phyloP scores from a whole-genome alignment of 2,888 invertebrate species.

The Lasioglossum lativentre region DNA sequence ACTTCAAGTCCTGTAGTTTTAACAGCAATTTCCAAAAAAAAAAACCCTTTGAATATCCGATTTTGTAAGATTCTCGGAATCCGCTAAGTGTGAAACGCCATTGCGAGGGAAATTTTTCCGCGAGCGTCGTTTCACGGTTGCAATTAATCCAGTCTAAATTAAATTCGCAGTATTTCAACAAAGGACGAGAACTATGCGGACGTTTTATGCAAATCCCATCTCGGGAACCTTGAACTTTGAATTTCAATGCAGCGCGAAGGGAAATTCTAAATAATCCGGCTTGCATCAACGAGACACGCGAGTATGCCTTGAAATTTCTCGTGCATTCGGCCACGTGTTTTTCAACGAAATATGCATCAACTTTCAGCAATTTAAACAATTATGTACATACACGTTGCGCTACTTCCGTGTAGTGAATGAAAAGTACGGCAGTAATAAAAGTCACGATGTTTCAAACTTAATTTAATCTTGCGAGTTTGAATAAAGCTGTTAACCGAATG shows the following conservation, averaged over 20 bases:
- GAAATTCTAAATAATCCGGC: slow-evolving; percentile 45
- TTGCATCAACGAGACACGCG: slow-evolving; percentile 25
- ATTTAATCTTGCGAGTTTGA: neutral
- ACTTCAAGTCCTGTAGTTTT: neutral
- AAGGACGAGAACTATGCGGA: neutral
- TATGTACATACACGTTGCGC: neutral
- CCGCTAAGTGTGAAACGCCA: neutral
- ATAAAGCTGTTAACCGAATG: neutral
- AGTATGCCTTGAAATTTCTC: neutral
- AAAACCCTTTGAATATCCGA: neutral
- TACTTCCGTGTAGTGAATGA: neutral
- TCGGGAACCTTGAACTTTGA: slow-evolving; percentile 49
- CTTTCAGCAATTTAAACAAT: neutral
- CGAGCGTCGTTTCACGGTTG: neutral
- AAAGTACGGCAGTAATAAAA: neutral
- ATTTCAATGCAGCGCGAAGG: slow-evolving; percentile 22
- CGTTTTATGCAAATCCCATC: slow-evolving; percentile 36
- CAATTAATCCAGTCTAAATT: neutral
- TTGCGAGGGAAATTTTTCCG: neutral
- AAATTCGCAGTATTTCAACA: slow-evolving; percentile 14
- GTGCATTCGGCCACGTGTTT: slow-evolving; percentile 4
- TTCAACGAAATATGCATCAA: neutral
- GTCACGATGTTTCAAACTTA: neutral
- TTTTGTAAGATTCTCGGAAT: neutral
- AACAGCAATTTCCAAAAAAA: neutral